Conservation (phyloP, 1,140 invertebrate genomes). For the Drosophila eugracilis region DNA sequence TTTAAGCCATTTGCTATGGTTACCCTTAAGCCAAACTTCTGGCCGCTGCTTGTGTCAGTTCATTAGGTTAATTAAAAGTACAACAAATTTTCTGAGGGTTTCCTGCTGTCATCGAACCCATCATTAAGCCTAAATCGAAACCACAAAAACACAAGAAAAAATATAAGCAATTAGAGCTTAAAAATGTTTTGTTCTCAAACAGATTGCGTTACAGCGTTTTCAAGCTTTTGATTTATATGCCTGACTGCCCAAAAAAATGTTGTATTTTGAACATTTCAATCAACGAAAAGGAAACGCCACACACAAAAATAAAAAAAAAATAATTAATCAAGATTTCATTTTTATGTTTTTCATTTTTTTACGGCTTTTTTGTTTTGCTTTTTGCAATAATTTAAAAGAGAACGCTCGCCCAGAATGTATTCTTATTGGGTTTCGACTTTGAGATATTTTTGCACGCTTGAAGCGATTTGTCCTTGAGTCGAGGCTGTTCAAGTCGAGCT, state of each 20-base stretch:
- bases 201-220: conserved; percentile 67
- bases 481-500: conserved; percentile 68
- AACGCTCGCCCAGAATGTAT: conserved; percentile 38
- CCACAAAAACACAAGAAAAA: conserved; percentile 37
- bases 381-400: conserved; percentile 39
- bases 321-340: conserved; percentile 45
- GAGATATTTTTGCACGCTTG: conserved; percentile 66
- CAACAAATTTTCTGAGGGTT: conserved; percentile 43
- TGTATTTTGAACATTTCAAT: conserved; percentile 74
- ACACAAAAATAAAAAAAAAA: conserved; percentile 26
- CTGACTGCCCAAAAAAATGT: conserved; percentile 30
- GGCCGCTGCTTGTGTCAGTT: conserved; percentile 40
- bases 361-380: conserved; percentile 11
- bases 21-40: conserved; percentile 13
- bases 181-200: conserved; percentile 43
- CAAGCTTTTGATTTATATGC: conserved; percentile 60
- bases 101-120: conserved; percentile 68
- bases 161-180: conserved; percentile 56
- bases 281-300: conserved; percentile 34
- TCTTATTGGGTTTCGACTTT: conserved; percentile 19
- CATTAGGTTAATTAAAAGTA: conserved; percentile 81
- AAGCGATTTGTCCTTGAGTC: conserved; percentile 77
- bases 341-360: not conserved
- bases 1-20: conserved; percentile 37
- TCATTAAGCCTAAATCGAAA: conserved; percentile 54